These are phyloP conservation scores for Ridgeia piscesae DNA, from an alignment of 1,140 invertebrate species.

Conservation along the genomic window DNA sequence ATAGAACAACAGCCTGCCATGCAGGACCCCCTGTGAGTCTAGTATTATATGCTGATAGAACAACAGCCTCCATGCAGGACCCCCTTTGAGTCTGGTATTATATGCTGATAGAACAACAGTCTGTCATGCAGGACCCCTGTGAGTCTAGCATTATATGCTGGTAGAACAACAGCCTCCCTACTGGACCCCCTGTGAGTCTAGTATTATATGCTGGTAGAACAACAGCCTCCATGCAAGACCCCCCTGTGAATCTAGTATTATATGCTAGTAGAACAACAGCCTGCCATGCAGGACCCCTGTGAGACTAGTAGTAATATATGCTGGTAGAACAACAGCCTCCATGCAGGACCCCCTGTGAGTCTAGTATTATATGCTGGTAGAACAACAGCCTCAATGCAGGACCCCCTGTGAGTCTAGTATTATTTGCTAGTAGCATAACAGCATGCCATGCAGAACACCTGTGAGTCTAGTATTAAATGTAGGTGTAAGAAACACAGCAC, in stretches of 20 bases:
- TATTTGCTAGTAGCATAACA: neutral
- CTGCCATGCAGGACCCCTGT: neutral
- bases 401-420: neutral
- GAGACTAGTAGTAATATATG: neutral
- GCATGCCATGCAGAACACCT: neutral
- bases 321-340: neutral
- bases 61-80: too few relatives aligned
- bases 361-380: neutral
- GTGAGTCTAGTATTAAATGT: neutral
- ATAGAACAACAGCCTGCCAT: too few relatives aligned
- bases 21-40: too few relatives aligned
- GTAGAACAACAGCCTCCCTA: neutral
- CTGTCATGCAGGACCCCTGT: too few relatives aligned
- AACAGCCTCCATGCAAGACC: neutral
- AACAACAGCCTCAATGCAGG: neutral
- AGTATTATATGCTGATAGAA: too few relatives aligned
- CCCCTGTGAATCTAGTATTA: neutral
- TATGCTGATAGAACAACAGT: too few relatives aligned
- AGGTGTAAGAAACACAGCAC: neutral
- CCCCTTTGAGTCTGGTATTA: too few relatives aligned
- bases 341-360: neutral
- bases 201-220: neutral
- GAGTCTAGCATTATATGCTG: too few relatives aligned
- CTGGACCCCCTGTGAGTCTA: neutral
- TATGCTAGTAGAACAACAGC: neutral